A percentile compares a stretch with the other conserved stretches of the same genome.
These are phyloP conservation scores for Bovichtus diacanthus DNA, from an alignment of 2,797 vertebrate genomes.

Conservation along the genomic window DNA sequence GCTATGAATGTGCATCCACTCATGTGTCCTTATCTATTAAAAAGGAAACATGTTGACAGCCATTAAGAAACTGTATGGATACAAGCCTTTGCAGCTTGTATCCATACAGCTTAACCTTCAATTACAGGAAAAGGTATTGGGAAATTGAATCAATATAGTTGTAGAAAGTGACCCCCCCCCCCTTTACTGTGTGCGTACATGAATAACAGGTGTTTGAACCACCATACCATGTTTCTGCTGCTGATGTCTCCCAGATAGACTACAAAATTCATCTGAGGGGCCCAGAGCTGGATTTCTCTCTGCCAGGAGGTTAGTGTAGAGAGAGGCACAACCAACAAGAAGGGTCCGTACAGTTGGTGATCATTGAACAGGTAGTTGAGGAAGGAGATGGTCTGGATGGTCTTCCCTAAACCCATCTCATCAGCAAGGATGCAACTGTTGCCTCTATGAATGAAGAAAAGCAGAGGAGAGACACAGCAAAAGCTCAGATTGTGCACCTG, in stretches of 20 bases:
- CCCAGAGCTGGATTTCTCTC: conserved; percentile 96
- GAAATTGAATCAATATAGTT: not conserved
- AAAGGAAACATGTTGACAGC: not conserved
- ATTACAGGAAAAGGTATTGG: not conserved
- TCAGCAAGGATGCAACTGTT: conserved; percentile 98
- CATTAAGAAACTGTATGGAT: not conserved
- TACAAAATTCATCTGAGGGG: conserved; percentile 95
- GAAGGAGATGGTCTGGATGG: conserved; percentile 98
- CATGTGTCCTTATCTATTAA: conserved; percentile 94
- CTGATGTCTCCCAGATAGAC: conserved; percentile 97
- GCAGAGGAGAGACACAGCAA: not conserved
- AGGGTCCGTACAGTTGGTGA: conserved; percentile 95
- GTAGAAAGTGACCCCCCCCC: not conserved
- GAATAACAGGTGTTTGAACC: conserved; percentile 40
- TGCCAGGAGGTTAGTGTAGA: conserved; percentile 98
- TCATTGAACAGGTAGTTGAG: conserved; percentile 95
- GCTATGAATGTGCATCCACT: conserved; percentile 97
- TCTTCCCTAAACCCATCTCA: conserved; percentile 99
- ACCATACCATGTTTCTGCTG: conserved; percentile 95
- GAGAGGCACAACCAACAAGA: conserved; percentile 94
- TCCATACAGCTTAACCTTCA: not conserved
- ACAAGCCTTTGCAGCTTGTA: not conserved
- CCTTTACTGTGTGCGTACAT: not conserved
- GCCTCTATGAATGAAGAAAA: conserved; percentile 80
- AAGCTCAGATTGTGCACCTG: not conserved